Percentiles rank a stretch among this genome's conserved stretches.
Evolutionary conservation across 2,888 invertebrate species (phyloP).

Genomic region (Parnassius smintheus): DNA sequence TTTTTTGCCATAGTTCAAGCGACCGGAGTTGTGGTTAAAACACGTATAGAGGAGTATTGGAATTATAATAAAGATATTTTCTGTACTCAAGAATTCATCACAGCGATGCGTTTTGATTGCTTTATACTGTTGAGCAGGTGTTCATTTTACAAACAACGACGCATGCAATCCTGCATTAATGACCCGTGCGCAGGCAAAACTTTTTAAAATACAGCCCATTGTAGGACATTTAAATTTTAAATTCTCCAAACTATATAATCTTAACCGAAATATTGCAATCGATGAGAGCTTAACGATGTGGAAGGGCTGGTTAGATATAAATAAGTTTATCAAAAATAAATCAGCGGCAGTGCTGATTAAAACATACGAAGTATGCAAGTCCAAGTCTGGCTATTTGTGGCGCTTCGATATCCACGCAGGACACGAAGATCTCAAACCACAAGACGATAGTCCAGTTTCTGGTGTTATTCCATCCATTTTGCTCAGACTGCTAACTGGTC

Average conservation of each 20-base stretch:
- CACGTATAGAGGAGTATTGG: constrained; percentile 22
- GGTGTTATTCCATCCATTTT: constrained; percentile 27
- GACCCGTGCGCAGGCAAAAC: constrained; percentile 25
- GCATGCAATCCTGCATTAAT: constrained; percentile 12
- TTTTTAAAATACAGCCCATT: constrained; percentile 28
- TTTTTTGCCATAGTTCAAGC: constrained; percentile 15
- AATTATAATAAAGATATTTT: constrained; percentile 7
- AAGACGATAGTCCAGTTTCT: constrained; percentile 23
- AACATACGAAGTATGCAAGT: no score
- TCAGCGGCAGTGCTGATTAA: constrained; percentile 31
- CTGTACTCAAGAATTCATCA: constrained; percentile 15
- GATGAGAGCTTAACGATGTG: neutral
- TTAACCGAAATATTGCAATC: no score
- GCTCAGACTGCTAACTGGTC: constrained; percentile 29
- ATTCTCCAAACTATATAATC: constrained; percentile 25
- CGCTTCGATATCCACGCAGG: no score
- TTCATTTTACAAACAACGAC: constrained; percentile 29
- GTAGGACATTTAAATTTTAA: constrained; percentile 25
- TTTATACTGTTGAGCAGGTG: constrained; percentile 22
- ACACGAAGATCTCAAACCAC: no score
- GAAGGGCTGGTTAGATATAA: constrained; percentile 38
- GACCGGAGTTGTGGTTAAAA: no score
- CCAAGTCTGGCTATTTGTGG: no score
- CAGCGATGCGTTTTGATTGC: constrained; percentile 7
- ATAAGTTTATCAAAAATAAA: constrained; percentile 32